Conservation (phyloP, 1,140 invertebrate genomes). For the Triops cancriformis region DNA sequence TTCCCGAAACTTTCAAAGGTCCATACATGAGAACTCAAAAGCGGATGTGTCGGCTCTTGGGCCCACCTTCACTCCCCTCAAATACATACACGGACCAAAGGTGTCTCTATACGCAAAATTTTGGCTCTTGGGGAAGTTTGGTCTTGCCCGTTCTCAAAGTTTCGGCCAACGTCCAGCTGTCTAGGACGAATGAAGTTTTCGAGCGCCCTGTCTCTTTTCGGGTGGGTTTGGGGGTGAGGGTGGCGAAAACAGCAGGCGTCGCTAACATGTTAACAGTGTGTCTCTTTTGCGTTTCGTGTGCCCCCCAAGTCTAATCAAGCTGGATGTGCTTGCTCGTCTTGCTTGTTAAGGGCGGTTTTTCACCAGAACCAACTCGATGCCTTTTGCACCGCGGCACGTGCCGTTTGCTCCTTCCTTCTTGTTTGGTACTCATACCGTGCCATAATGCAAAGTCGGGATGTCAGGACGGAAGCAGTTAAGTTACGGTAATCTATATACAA, state of each 20-base stretch:
- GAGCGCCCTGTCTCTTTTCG: not conserved
- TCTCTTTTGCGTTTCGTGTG: not conserved
- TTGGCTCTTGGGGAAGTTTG: not conserved
- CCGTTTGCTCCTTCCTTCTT: not conserved
- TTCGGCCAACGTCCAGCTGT: not conserved
- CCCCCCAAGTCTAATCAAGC: not conserved
- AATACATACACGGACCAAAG: not conserved
- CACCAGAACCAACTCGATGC: not conserved
- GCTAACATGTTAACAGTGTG: not conserved
- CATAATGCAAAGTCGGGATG: slow-evolving; percentile 3
- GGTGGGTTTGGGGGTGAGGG: not conserved
- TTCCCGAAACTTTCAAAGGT: not conserved
- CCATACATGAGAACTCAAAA: not conserved
- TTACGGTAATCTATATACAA: slow-evolving; percentile 5
- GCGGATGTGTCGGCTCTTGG: not conserved
- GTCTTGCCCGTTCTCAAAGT: not conserved
- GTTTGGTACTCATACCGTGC: not conserved
- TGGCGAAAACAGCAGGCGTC: not conserved
- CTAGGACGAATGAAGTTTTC: not conserved
- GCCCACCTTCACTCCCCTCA: not conserved
- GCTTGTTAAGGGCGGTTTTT: slow-evolving; percentile 5
- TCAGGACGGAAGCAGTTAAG: slow-evolving; percentile 3
- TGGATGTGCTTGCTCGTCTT: not conserved
- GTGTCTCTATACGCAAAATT: not conserved
- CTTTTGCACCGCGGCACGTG: not conserved